phyloP scores from a whole-genome alignment of 2,797 vertebrate genomes.

The Pseudotriccus pelzelni region DNA sequence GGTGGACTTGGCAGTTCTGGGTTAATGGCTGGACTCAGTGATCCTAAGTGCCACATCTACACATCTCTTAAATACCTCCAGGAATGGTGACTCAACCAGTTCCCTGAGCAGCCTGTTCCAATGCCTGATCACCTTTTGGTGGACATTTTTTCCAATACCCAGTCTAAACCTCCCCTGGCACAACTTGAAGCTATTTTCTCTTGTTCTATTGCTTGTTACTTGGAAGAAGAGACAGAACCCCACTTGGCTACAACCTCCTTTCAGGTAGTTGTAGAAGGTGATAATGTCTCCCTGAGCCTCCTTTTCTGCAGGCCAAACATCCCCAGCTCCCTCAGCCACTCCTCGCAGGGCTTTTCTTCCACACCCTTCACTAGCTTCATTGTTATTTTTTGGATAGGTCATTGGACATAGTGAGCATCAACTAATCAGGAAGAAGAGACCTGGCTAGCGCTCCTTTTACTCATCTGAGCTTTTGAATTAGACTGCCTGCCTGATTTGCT shows the following conservation, averaged over 20 bases:
- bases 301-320: neutral
- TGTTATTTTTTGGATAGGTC: neutral
- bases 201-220: neutral
- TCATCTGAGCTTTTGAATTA: neutral
- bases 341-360: accelerated
- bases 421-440: neutral
- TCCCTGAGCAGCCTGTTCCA: neutral
- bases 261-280: neutral
- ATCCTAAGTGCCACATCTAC: neutral
- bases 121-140: neutral
- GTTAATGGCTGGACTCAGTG: no score
- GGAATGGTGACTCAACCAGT: neutral
- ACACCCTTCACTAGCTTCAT: neutral
- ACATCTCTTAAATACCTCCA: neutral
- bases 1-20: no score
- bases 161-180: neutral
- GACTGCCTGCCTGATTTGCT: neutral
- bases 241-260: neutral
- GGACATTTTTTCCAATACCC: neutral
- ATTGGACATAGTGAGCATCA: neutral
- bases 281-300: neutral
- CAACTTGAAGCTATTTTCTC: neutral
- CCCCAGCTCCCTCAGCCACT: neutral
- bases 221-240: neutral
- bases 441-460: neutral